Percentiles rank a stretch among this genome's conserved stretches.
These are phyloP conservation scores for Theristicus caerulescens DNA, from an alignment of 2,113 vertebrate species.

Conservation along the genomic window DNA sequence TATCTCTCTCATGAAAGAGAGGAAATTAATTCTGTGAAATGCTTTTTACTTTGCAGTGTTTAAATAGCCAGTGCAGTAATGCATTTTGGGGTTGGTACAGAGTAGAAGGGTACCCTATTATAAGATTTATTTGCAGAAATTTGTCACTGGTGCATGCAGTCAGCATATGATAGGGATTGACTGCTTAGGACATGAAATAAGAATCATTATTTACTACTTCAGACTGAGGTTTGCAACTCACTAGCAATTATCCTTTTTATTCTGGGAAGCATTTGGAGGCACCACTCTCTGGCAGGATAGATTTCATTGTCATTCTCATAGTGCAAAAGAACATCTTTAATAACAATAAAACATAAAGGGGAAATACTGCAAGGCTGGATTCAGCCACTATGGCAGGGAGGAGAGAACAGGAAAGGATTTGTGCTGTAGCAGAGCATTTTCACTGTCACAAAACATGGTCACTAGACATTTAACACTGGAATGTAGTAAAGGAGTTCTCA, in stretches of 20 bases:
- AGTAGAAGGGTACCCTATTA: not conserved
- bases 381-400: not conserved
- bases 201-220: not conserved
- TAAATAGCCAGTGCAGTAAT: not conserved
- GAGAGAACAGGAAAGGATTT: not conserved
- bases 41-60: conserved; percentile 1
- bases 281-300: not conserved
- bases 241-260: not conserved
- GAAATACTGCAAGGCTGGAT: not conserved
- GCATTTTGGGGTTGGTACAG: not conserved
- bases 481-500: not conserved
- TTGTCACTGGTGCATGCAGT: not conserved
- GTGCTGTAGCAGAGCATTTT: not conserved
- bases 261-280: not conserved
- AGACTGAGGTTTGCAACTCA: not conserved
- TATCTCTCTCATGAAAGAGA: not conserved
- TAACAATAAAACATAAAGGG: not conserved
- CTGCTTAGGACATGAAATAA: not conserved
- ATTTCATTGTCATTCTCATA: not conserved
- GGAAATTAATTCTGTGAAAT: conserved; percentile 35
- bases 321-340: not conserved
- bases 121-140: not conserved
- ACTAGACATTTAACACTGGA: not conserved
- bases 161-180: not conserved
- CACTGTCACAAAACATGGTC: not conserved